Evolutionary conservation across 2,113 vertebrate species (phyloP).

Genomic region (Emydocephalus ijimae): DNA sequence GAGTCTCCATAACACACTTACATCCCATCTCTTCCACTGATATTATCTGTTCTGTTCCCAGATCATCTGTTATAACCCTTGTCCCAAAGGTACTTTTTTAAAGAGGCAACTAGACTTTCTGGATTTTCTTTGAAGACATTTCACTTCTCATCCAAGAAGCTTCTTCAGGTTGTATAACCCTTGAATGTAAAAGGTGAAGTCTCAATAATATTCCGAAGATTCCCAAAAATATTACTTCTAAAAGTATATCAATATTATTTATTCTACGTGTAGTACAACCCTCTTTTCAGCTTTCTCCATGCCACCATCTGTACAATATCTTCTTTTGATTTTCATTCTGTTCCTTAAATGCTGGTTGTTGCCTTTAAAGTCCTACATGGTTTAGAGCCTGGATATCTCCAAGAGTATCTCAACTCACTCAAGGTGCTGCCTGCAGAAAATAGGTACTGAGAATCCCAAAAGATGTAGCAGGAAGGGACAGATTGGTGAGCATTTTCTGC

Average conservation of each 20-base stretch:
- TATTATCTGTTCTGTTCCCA: neutral
- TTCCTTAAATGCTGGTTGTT: neutral
- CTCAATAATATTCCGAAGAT: neutral
- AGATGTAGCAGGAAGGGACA: neutral
- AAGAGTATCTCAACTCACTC: neutral
- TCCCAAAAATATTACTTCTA: neutral
- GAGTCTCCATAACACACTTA: neutral
- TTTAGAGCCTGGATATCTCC: neutral
- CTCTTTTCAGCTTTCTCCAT: neutral
- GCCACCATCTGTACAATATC: neutral
- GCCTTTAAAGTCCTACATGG: neutral
- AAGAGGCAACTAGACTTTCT: too few relatives aligned
- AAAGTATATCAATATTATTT: neutral
- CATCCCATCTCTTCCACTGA: neutral
- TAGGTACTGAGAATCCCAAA: neutral
- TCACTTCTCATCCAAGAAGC: too few relatives aligned
- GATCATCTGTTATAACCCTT: neutral
- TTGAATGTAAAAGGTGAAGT: neutral
- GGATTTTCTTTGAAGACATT: too few relatives aligned
- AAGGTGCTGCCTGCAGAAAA: neutral
- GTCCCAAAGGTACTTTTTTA: too few relatives aligned
- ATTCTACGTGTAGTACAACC: neutral
- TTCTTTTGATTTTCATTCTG: neutral
- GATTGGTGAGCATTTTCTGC: neutral
- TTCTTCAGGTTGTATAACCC: neutral